phyloP scores from a whole-genome alignment of 1,140 invertebrate species.

The Ylistrum balloti region DNA sequence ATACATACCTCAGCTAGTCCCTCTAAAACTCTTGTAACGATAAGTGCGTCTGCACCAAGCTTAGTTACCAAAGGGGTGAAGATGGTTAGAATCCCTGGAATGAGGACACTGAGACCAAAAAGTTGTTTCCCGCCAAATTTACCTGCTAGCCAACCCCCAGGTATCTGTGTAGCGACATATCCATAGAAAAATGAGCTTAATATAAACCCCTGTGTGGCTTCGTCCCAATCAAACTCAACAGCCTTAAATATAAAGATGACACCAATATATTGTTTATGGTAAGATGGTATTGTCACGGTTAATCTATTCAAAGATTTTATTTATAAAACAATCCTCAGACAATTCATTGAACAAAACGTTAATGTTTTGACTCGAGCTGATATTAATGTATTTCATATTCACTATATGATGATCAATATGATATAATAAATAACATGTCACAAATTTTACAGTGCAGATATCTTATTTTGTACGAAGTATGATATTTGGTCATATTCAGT shows the following conservation, averaged over 20 bases:
- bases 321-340: too few species aligned
- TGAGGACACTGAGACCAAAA: conserved; percentile 90
- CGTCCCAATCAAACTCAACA: conserved; percentile 85
- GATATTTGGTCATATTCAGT: too few species aligned
- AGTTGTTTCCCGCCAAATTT: conserved; percentile 89
- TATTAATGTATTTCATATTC: too few species aligned
- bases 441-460: too few species aligned
- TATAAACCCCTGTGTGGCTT: conserved; percentile 85
- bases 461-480: too few species aligned
- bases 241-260: conserved; percentile 37
- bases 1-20: conserved; percentile 87
- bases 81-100: conserved; percentile 90
- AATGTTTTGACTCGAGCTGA: too few species aligned
- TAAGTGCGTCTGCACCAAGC: neutral
- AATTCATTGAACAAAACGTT: too few species aligned
- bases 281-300: too few species aligned
- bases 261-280: too few species aligned
- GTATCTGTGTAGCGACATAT: conserved; percentile 90
- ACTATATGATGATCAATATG: too few species aligned
- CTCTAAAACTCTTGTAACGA: conserved; percentile 87
- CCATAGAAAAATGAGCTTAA: conserved; percentile 89
- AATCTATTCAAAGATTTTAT: too few species aligned
- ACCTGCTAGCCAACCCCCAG: conserved; percentile 89
- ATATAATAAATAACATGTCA: too few species aligned
- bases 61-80: conserved; percentile 87